Evolutionary conservation across 2,888 invertebrate species (phyloP).

Genomic region (Hololepta plana): DNA sequence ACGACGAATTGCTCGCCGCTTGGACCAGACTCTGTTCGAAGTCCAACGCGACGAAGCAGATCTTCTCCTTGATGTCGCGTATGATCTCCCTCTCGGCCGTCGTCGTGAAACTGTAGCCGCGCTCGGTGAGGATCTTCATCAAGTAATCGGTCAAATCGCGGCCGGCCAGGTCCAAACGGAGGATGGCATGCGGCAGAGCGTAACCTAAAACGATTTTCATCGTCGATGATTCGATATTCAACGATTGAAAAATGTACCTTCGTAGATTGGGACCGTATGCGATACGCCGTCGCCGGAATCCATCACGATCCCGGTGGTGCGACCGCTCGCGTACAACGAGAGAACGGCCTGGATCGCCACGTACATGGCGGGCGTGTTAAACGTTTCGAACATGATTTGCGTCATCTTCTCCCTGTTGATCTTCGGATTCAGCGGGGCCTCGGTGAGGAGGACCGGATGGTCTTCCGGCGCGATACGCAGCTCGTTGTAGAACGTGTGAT

Average conservation of each 20-base stretch:
- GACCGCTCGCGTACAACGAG: slow-evolving; percentile 53
- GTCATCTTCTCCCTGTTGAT: slow-evolving; percentile 72
- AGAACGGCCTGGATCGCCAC: slow-evolving; percentile 58
- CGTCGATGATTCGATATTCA: not conserved
- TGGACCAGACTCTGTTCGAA: slow-evolving; percentile 30
- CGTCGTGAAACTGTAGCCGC: slow-evolving; percentile 26
- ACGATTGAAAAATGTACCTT: slow-evolving; percentile 25
- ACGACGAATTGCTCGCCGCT: slow-evolving; percentile 43
- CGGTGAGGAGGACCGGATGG: slow-evolving; percentile 57
- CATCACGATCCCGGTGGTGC: slow-evolving; percentile 56
- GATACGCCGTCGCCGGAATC: slow-evolving; percentile 58
- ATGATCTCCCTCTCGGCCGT: slow-evolving; percentile 27
- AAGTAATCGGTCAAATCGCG: slow-evolving; percentile 26
- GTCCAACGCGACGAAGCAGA: slow-evolving; percentile 56
- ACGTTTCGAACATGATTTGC: slow-evolving; percentile 41
- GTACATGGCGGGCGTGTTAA: slow-evolving; percentile 43
- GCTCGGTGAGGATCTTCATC: slow-evolving; percentile 26
- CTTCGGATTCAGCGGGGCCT: slow-evolving; percentile 65
- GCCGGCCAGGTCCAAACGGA: slow-evolving; percentile 26
- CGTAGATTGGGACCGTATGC: slow-evolving; percentile 58
- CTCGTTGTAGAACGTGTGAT: slow-evolving; percentile 70
- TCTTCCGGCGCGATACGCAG: slow-evolving; percentile 67
- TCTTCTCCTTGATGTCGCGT: slow-evolving; percentile 41
- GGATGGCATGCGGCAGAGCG: slow-evolving; percentile 25
- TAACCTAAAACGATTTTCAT: slow-evolving; percentile 17